Evolutionary conservation across 2,888 invertebrate species (phyloP).

Genomic region (Cylloceria caligata): DNA sequence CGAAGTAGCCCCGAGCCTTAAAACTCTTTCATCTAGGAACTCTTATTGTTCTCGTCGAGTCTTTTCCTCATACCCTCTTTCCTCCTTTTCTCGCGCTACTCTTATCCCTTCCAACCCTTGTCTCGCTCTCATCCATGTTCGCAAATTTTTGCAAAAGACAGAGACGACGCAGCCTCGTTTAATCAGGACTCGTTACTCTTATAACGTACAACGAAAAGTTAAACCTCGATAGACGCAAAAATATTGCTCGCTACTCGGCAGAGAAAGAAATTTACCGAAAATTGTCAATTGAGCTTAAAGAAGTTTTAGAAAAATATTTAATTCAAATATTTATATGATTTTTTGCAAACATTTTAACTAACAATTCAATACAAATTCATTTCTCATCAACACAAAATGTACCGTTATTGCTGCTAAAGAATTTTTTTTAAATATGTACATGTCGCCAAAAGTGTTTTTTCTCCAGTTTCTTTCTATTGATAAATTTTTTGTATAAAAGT

Average conservation of each 20-base stretch:
- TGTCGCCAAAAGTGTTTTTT: too few species aligned
- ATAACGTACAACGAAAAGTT: background rate
- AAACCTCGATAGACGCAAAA: background rate
- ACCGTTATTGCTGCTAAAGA: too few species aligned
- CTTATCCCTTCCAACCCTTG: conserved; percentile 38
- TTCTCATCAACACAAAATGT: too few species aligned
- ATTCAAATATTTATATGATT: too few species aligned
- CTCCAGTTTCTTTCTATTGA: too few species aligned
- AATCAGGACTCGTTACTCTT: conserved; percentile 74
- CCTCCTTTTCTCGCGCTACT: conserved; percentile 61
- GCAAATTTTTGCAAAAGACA: conserved; percentile 61
- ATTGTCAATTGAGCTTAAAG: too few species aligned
- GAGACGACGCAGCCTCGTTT: conserved; percentile 70
- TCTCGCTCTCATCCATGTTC: conserved; percentile 60
- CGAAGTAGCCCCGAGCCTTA: conserved; percentile 74
- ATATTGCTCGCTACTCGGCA: background rate
- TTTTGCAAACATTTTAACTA: too few species aligned
- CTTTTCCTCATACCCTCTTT: conserved; percentile 73
- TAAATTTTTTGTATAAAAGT: too few species aligned
- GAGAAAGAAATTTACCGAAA: background rate
- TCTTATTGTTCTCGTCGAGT: conserved; percentile 69
- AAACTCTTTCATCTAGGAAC: conserved; percentile 79
- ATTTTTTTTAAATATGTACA: too few species aligned
- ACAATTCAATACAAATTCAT: too few species aligned
- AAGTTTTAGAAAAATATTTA: too few species aligned